These are phyloP conservation scores for Fragum whitleyi DNA, from an alignment of 2,888 invertebrate species.

Conservation along the genomic window DNA sequence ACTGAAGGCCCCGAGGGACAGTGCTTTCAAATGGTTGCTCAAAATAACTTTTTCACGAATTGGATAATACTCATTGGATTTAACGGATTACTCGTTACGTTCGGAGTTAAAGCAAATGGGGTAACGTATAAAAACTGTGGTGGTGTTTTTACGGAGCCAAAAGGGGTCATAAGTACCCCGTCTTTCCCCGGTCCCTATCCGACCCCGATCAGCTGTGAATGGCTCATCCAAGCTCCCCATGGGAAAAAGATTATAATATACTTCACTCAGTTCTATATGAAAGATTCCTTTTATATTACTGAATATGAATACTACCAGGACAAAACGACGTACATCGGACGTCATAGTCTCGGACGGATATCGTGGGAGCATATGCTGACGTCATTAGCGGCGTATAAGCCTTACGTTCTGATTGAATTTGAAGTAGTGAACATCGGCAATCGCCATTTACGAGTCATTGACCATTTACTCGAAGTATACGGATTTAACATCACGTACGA, in stretches of 20 bases:
- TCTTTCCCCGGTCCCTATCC: slow-evolving; percentile 93
- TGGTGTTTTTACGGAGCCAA: slow-evolving; percentile 65
- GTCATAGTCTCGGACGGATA: slow-evolving; percentile 75
- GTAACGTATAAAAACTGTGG: slow-evolving; percentile 71
- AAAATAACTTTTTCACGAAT: not conserved
- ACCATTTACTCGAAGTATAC: slow-evolving; percentile 93
- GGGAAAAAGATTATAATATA: slow-evolving; percentile 91
- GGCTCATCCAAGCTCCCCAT: slow-evolving; percentile 92
- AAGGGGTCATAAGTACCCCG: slow-evolving; percentile 89
- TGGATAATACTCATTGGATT: not conserved
- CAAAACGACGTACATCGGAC: slow-evolving; percentile 66
- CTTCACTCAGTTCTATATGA: slow-evolving; percentile 94
- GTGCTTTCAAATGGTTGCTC: not conserved
- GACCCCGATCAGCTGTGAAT: slow-evolving; percentile 93
- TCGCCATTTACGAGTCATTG: slow-evolving; percentile 92
- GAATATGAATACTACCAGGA: slow-evolving; percentile 81
- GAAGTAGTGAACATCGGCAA: slow-evolving; percentile 86
- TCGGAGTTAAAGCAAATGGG: slow-evolving; percentile 7
- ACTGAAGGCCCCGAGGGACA: not conserved
- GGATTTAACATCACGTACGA: slow-evolving; percentile 97
- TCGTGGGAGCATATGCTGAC: slow-evolving; percentile 76
- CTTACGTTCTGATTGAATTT: slow-evolving; percentile 92
- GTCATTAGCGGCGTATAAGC: slow-evolving; percentile 86
- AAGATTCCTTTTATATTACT: slow-evolving; percentile 74
- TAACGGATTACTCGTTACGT: not conserved